Conservation (phyloP, 2,888 invertebrate species). For the Drosophila fulvimacula region DNA sequence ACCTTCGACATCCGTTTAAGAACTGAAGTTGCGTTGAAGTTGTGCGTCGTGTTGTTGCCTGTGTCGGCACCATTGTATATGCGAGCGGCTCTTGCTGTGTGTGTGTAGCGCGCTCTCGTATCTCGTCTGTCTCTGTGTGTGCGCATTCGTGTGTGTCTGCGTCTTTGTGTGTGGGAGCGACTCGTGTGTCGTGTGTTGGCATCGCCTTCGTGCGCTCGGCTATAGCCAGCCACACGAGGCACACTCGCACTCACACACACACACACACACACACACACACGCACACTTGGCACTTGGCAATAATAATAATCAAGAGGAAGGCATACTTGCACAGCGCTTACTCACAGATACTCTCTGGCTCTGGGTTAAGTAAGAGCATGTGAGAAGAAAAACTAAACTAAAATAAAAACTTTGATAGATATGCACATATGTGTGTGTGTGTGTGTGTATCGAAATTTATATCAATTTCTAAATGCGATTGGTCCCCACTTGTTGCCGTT, state of each 20-base stretch:
- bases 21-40: conserved; percentile 82
- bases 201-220: conserved; percentile 43
- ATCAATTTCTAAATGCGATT: conserved; percentile 20
- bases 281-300: conserved; percentile 53
- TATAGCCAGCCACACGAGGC: conserved; percentile 38
- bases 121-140: conserved; percentile 15
- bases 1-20: conserved; percentile 82
- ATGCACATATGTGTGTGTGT: neutral
- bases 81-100: conserved; percentile 1
- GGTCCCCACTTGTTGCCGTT: conserved; percentile 44
- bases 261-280: conserved; percentile 13
- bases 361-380: conserved; percentile 28
- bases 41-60: conserved; percentile 75
- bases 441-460: conserved; percentile 18
- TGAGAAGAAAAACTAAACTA: conserved; percentile 10
- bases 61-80: conserved; percentile 36
- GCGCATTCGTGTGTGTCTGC: conserved; percentile 23
- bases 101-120: conserved; percentile 8
- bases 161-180: conserved; percentile 37
- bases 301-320: conserved; percentile 58
- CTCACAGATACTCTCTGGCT: conserved; percentile 43
- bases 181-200: conserved; percentile 27
- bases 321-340: conserved; percentile 39
- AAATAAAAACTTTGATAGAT: conserved; percentile 7
- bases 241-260: conserved; percentile 23